Base-by-base conservation (phyloP, 2,888 invertebrate genomes). In the Pheosia tremula region DNA sequence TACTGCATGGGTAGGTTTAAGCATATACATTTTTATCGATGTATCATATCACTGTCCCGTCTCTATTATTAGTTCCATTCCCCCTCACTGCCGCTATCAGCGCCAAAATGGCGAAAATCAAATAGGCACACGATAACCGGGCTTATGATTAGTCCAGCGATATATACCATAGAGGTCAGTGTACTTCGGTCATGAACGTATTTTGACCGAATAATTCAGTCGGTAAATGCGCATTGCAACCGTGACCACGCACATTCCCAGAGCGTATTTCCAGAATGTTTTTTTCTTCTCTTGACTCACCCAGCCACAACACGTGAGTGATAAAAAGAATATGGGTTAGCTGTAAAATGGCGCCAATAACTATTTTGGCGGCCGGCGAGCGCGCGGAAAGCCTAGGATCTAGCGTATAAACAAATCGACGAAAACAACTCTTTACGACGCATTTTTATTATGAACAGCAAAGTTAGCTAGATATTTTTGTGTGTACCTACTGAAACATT, bases 271-370 rank as follows among this genome's bases (percentile, higher is more conserved):
- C 10, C 4, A 10, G 4, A 10, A 49, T 49, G 13, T 7, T 49
- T 13, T 13, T 4, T 49, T 7, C 8, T n/a, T 49, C n/a, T n/a
- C n/a, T n/a, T 49, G 49, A n/a, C 49, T 5, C 47, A 9, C 47
- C 8, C 10, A 47, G 47, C 39, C 39, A 6, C 8, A 39, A n/a
- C 55, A n/a, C 55, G 55, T 55, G 39, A 55, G 37, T 38, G 55
- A 55, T 55, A 39, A 55, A 53, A 55, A 11, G 39, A 39, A 13
- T 10, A 37, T 59, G 53, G 7, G 39, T 39, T 39, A 11, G 55
- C n/a, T 5, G 5, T 55, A 45, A 36, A 56, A 43, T 36, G 56
- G 56, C 56, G 56, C 56, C 56, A 45, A 36, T 36, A 45, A 56
- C 45, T 45, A 56, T 45, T n/a, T 13, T 56, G 56, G 56, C 56